phyloP scores from a whole-genome alignment of 2,113 vertebrate genomes.

The Sylvilagus bachmani region DNA sequence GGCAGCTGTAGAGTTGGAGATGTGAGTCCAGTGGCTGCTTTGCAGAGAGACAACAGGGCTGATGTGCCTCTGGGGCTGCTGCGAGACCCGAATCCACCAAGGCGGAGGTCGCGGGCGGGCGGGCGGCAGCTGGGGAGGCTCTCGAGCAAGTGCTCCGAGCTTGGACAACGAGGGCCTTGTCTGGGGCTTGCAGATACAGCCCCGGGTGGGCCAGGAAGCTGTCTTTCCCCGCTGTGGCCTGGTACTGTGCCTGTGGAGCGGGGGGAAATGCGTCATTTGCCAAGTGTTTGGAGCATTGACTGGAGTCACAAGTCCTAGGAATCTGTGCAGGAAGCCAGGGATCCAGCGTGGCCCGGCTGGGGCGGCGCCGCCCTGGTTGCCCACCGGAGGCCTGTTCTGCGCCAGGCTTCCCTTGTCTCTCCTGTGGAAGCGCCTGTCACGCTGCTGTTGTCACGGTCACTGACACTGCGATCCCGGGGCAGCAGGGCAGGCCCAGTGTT shows the following conservation, averaged over 20 bases:
- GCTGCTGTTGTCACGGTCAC: too few relatives aligned
- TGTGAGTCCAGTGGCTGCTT: not conserved
- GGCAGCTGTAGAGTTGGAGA: too few relatives aligned
- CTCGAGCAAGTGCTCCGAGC: accelerated
- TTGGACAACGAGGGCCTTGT: not conserved
- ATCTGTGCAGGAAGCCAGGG: not conserved
- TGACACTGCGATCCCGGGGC: too few relatives aligned
- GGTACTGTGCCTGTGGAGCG: not conserved
- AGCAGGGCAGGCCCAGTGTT: not conserved
- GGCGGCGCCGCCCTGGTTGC: not conserved
- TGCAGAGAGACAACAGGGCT: not conserved
- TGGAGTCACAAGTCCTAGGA: accelerated
- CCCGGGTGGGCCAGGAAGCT: not conserved
- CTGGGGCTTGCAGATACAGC: not conserved
- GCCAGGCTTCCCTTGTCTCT: too few relatives aligned
- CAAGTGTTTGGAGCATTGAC: accelerated
- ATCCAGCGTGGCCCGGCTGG: not conserved
- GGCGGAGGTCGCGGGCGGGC: accelerated
- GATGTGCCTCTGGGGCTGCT: too few relatives aligned
- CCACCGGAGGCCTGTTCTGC: accelerated
- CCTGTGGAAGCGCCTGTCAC: too few relatives aligned
- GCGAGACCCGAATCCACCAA: not conserved
- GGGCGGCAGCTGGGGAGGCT: accelerated
- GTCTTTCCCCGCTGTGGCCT: not conserved
- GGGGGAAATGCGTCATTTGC: not conserved